Conservation (phyloP, 1,140 invertebrate species). For the Plectrocnemia conspersa region DNA sequence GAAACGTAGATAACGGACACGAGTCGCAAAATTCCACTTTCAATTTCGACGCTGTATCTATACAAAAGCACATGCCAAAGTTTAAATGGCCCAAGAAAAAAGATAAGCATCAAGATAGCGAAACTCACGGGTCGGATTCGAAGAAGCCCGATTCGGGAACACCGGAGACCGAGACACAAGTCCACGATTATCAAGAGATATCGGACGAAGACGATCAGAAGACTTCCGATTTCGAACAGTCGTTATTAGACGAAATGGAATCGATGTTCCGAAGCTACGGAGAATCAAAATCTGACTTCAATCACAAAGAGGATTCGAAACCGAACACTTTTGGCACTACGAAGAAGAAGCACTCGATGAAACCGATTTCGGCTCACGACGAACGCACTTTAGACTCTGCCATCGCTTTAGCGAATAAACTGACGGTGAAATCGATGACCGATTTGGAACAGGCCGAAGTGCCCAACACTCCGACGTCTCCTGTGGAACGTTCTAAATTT, state of each 20-base stretch:
- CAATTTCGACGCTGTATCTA: conserved; percentile 2
- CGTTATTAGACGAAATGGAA: conserved; percentile 92
- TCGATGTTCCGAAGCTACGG: conserved; percentile 71
- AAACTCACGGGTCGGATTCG: neutral
- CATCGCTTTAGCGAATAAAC: conserved; percentile 89
- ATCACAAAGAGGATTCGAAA: conserved; percentile 65
- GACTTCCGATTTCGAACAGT: conserved; percentile 86
- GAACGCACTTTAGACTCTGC: conserved; percentile 89
- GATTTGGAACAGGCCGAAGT: conserved; percentile 61
- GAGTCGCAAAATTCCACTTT: too few species aligned
- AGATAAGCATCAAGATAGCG: neutral
- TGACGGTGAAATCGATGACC: conserved; percentile 81
- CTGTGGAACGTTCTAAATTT: conserved; percentile 77
- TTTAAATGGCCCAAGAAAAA: conserved; percentile 16
- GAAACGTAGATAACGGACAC: too few species aligned
- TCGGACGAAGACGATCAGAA: conserved; percentile 76
- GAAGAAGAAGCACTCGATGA: conserved; percentile 79
- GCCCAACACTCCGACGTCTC: conserved; percentile 67
- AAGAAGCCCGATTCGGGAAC: neutral
- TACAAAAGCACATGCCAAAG: conserved; percentile 4
- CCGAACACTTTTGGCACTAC: conserved; percentile 34
- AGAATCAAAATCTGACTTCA: conserved; percentile 41
- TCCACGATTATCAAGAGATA: conserved; percentile 89
- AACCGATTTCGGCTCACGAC: conserved; percentile 91
- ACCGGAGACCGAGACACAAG: conserved; percentile 36